Conservation (phyloP, 2,797 vertebrate genomes). For the Melanotaenia trifasciata region DNA sequence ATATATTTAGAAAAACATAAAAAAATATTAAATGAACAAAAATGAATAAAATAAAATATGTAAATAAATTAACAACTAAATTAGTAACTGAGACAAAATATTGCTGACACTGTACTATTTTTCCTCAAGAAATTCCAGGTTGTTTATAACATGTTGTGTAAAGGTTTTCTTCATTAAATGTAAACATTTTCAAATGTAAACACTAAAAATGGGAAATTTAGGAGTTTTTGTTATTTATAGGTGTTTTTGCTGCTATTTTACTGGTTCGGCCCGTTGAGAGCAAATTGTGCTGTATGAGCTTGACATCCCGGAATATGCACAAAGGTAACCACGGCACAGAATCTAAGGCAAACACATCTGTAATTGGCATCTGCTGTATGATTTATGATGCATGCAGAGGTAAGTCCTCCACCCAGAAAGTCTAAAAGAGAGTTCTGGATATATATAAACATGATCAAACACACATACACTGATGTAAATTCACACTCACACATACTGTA, state of each 20-base stretch:
- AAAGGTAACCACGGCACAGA: constrained; percentile 10
- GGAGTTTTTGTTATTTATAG: background rate
- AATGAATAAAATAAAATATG: too few relatives aligned
- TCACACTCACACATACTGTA: constrained; percentile 39
- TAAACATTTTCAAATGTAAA: too few relatives aligned
- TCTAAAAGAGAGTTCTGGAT: constrained; percentile 8
- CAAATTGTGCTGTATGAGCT: background rate
- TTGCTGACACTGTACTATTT: too few relatives aligned
- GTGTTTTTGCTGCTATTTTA: too few relatives aligned
- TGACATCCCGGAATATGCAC: background rate
- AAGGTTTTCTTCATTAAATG: too few relatives aligned
- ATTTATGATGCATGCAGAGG: constrained; percentile 18
- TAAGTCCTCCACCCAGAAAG: constrained; percentile 1
- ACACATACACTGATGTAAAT: constrained; percentile 13
- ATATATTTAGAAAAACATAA: too few relatives aligned
- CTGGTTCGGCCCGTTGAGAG: background rate
- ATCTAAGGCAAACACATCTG: constrained; percentile 1
- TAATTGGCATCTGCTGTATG: background rate
- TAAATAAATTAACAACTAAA: too few relatives aligned
- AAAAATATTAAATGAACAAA: too few relatives aligned
- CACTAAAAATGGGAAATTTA: background rate
- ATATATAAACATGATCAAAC: constrained; percentile 24
- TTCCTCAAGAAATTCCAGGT: too few relatives aligned
- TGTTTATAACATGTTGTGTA: too few relatives aligned
- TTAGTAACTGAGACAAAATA: too few relatives aligned